Evolutionary conservation across 2,113 vertebrate species (phyloP), one percentile per base, ranked within the genome.

Genomic region (Irena cyanogastra): DNA sequence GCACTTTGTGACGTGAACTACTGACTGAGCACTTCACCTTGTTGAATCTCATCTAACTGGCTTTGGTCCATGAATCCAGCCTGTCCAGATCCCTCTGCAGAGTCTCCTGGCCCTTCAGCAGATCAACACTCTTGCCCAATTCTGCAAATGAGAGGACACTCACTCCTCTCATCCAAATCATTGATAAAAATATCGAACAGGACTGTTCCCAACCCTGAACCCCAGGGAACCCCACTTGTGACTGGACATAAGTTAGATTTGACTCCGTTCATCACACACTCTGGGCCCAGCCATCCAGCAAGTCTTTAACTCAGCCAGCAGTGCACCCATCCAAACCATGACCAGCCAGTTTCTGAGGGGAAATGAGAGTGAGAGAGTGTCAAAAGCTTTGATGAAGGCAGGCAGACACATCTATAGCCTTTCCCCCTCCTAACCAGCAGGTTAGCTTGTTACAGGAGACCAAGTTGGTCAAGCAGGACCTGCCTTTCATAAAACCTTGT

Each of bases 231-330:
- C 18, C 17, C 30, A 9, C 26, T 23, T 61, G 41, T 61, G 41
- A 30, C 16, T n/a, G 30, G 6, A 21, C 21, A 23, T 21, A 30
- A 26, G 3, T 10, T 11, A 24, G 26, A 35, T 83, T 42, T 61
- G 22, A 16, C 26, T 76, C 30, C 0, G 0, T 27, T 15, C 13
- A 15, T 41, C n/a, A 18, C 35, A 20, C 13, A 13, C 30, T 42
- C 18, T 37, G 49, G 17, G 21, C 42, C 14, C 0, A 0, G 44
- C 33, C 9, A 44, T 42, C 17, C 28, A 56, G 8, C 27, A 15
- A 6, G 9, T 35, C 35, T 41, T 47, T 49, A 56, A 41, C 41
- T 41, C 35, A 42, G 42, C 13, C 22, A n/a, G 21, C 14, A 41
- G 3, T 63, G 24, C 14, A 47, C 35, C 20, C 16, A 49, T 21